These are phyloP conservation scores for Oenanthe oenanthe DNA, from an alignment of 2,113 vertebrate genomes.

Conservation along the genomic window DNA sequence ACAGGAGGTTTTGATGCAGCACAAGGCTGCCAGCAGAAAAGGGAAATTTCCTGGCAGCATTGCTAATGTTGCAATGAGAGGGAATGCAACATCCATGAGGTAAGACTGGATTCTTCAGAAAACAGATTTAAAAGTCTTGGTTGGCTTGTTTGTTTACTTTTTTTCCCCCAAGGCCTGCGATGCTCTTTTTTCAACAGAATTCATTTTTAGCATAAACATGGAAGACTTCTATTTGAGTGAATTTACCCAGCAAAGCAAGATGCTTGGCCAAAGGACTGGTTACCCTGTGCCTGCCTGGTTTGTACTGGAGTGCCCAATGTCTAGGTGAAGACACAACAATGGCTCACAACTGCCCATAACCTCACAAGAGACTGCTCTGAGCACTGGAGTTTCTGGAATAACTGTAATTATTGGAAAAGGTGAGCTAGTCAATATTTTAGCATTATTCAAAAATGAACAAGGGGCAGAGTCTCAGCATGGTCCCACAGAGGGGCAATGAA, in stretches of 20 bases:
- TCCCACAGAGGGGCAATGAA: neutral
- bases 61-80: neutral
- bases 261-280: neutral
- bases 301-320: neutral
- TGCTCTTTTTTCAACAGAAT: neutral
- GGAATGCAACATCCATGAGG: neutral
- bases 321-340: neutral
- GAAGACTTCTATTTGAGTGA: neutral
- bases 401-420: neutral
- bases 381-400: neutral
- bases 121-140: neutral
- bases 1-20: neutral
- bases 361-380: neutral
- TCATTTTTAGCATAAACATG: neutral
- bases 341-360: neutral
- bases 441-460: neutral
- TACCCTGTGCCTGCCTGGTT: neutral
- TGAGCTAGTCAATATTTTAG: neutral
- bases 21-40: neutral
- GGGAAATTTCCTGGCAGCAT: neutral
- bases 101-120: neutral
- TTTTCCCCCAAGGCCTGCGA: neutral
- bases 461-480: neutral
- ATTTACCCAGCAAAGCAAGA: neutral
- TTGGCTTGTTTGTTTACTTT: neutral